phyloP scores from a whole-genome alignment of 1,140 invertebrate genomes.

The Aphaenogaster floridana region DNA sequence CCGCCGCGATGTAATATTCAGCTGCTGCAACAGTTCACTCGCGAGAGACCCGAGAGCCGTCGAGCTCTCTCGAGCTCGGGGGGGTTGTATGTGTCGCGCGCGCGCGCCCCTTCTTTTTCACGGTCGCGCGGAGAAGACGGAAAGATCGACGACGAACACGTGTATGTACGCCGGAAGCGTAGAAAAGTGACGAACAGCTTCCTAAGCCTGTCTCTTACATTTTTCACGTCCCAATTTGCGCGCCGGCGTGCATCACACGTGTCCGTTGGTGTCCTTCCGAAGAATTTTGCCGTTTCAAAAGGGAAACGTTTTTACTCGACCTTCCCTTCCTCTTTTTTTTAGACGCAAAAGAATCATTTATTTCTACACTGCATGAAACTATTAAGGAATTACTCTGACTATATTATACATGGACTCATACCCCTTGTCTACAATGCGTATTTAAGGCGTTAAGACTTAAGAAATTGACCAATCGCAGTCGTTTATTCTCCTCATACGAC shows the following conservation, averaged over 20 bases:
- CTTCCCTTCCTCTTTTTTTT: neutral
- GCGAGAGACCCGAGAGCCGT: neutral
- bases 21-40: conserved; percentile 37
- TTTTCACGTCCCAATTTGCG: conserved; percentile 59
- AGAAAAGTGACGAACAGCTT: conserved; percentile 18
- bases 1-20: conserved; percentile 57
- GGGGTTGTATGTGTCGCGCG: conserved; percentile 18
- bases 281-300: conserved; percentile 11
- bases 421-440: no score
- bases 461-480: no score
- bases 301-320: neutral
- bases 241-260: neutral
- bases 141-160: neutral
- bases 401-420: neutral
- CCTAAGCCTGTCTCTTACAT: conserved; percentile 57
- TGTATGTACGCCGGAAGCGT: neutral
- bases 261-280: neutral
- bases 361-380: neutral
- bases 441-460: no score
- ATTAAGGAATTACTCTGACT: neutral
- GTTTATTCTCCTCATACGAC: no score
- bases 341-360: neutral
- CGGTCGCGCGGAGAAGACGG: conserved; percentile 1
- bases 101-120: conserved; percentile 30
- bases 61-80: neutral